These are phyloP conservation scores for Acanthochromis polyacanthus DNA, from an alignment of 2,113 vertebrate species.

Conservation along the genomic window DNA sequence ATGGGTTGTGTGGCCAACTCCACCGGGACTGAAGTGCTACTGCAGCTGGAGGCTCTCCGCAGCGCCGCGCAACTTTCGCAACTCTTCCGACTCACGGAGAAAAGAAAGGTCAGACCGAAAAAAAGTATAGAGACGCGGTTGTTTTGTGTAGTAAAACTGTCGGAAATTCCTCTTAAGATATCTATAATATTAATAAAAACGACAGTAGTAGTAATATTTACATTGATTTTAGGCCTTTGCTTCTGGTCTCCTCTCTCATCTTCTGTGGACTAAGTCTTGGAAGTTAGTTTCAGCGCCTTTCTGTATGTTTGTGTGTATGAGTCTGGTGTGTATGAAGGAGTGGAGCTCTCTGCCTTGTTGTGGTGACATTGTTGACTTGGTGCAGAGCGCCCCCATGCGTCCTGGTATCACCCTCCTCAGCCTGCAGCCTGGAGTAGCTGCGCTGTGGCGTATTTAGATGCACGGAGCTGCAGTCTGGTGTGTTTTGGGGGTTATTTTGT, in stretches of 20 bases:
- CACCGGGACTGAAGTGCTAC: constrained; percentile 85
- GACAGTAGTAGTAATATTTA: constrained; percentile 18
- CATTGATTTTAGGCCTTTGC: constrained; percentile 15
- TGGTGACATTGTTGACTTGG: constrained; percentile 49
- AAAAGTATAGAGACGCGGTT: neutral
- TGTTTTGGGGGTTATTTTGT: neutral
- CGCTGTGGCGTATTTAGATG: constrained; percentile 1
- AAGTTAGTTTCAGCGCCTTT: constrained; percentile 67
- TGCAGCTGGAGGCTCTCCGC: constrained; percentile 86
- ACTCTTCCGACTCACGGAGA: constrained; percentile 83
- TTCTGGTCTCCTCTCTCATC: constrained; percentile 21
- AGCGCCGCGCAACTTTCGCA: constrained; percentile 85
- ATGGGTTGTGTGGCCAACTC: constrained; percentile 89
- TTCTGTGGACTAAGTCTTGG: constrained; percentile 46
- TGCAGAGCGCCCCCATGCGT: constrained; percentile 82
- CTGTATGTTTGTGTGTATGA: constrained; percentile 31
- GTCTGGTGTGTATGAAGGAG: constrained; percentile 36
- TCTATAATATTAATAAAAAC: constrained; percentile 25
- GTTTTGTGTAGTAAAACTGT: neutral
- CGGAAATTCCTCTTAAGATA: neutral
- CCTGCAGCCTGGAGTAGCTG: neutral
- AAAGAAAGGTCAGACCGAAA: constrained; percentile 84
- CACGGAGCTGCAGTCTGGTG: neutral
- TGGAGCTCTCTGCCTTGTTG: constrained; percentile 5
- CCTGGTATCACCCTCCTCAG: neutral